phyloP scores from a whole-genome alignment of 92 coral and sea anemone species.

The Actinostola sp. region DNA sequence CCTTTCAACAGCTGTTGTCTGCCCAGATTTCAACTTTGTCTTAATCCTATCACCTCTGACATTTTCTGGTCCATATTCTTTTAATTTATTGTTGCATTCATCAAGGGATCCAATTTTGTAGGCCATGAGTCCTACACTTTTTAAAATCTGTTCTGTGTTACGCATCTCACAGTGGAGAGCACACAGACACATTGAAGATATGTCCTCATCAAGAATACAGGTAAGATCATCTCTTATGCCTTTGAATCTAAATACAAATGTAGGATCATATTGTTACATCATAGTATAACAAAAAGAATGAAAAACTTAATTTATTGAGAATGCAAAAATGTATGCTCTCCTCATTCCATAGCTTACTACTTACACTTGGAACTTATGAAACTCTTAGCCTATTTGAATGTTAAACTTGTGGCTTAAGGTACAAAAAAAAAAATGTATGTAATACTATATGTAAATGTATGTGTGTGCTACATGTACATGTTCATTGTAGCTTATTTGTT shows the following conservation, averaged over 20 bases:
- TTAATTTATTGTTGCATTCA: neutral
- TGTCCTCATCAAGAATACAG: conserved; percentile 28
- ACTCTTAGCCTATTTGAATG: too few relatives aligned
- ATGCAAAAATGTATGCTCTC: too few relatives aligned
- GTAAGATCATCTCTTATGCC: conserved; percentile 36
- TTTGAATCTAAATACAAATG: conserved; percentile 22
- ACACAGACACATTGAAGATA: conserved; percentile 23
- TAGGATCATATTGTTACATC: neutral
- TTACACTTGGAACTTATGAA: too few relatives aligned
- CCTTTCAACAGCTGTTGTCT: conserved; percentile 16
- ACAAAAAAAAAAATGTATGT: too few relatives aligned
- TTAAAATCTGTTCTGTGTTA: conserved; percentile 32
- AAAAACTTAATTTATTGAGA: too few relatives aligned
- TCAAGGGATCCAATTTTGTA: conserved; percentile 34
- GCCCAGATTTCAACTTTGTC: conserved; percentile 27
- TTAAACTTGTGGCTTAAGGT: too few relatives aligned
- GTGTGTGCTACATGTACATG: neutral
- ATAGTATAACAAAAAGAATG: neutral
- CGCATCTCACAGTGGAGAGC: conserved; percentile 38
- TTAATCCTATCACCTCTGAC: conserved; percentile 25
- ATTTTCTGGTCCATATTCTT: conserved; percentile 28
- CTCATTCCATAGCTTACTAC: too few relatives aligned
- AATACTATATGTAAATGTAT: too few relatives aligned
- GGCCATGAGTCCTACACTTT: conserved; percentile 33
- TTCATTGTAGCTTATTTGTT: neutral